Conservation (phyloP, 2,113 vertebrate species). For the Heteronetta atricapilla region DNA sequence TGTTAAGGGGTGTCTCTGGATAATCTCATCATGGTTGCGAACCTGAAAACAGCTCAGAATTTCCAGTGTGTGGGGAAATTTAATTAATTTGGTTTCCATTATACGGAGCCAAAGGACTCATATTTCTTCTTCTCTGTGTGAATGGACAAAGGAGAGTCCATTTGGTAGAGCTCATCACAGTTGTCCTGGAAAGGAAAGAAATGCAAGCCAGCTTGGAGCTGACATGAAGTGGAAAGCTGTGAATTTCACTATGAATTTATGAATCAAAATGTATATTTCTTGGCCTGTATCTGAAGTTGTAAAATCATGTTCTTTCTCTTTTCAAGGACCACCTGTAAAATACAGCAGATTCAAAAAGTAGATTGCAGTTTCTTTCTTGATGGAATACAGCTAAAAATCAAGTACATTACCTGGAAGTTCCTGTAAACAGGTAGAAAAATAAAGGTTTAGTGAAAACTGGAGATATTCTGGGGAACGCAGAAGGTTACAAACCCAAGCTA, state of each 20-base stretch:
- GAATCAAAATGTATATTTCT: not conserved
- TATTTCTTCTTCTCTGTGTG: not conserved
- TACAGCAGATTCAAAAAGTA: not conserved
- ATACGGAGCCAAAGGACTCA: not conserved
- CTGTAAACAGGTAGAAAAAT: not conserved
- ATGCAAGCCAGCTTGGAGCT: not conserved
- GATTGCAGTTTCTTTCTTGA: not conserved
- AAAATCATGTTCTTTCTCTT: not conserved
- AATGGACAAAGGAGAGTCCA: not conserved
- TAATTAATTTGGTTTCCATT: not conserved
- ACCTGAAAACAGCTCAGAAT: not conserved
- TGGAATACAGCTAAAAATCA: not conserved
- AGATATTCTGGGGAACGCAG: not conserved
- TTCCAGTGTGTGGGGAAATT: not conserved
- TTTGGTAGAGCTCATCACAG: not conserved
- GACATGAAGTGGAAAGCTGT: not conserved
- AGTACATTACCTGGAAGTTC: not conserved
- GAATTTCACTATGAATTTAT: not conserved
- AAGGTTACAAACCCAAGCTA: not conserved
- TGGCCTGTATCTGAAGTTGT: not conserved
- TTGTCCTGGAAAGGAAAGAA: not conserved
- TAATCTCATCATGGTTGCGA: not conserved
- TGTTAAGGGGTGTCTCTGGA: not conserved
- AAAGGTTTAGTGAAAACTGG: not conserved
- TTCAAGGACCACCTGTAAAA: not conserved